Base-by-base conservation (phyloP, 1,140 invertebrate genomes). In the Stratiolaelaps scimitus region DNA sequence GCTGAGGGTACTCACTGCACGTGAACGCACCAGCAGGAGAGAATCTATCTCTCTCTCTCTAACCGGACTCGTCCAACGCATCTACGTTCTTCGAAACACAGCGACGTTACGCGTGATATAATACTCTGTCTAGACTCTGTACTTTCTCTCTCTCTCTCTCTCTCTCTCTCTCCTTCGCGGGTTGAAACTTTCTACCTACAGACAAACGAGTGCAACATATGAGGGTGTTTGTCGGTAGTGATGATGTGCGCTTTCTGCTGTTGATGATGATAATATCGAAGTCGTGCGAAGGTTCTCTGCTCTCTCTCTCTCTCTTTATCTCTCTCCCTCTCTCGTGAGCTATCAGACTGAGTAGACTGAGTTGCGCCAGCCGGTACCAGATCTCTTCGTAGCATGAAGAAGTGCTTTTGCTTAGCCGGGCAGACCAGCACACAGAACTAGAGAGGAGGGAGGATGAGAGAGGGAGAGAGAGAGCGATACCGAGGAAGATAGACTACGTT, bases 171-270 rank as follows among this genome's bases (percentile, higher is more conserved):
- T 30, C 28, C 10, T 26, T 64, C 29, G 28, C 28, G 40, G 20
- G 7, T 23, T 23, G 2, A 30, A 64, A 30, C 1, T 19, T 30
- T 74, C 10, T 19, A 23, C 53, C 23, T n/a, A n/a, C n/a, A n/a
- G 20, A 20, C 29, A 7, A 7, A 28, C 5, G 5, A 20, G 5
- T 23, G n/a, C 6, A 23, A 67, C 2, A 65, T 17, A 15, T n/a
- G 40, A n/a, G 43, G n/a, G 23, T 47, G 20, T 15, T 28, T 20
- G 43, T 46, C 64, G 23, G 17, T 28, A 40, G 6, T 23, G 28
- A 29, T 43, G 23, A 15, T 17, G n/a, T 17, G 30, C 44, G 43
- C 26, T 34, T 13, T 17, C 65, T 20, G 23, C 26, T n/a, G n/a
- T n/a, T n/a, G n/a, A n/a, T n/a, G n/a, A n/a, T n/a, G n/a, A n/a